Evolutionary conservation across 1,140 invertebrate genomes (phyloP).

Genomic region (Agrypnia vestita): DNA sequence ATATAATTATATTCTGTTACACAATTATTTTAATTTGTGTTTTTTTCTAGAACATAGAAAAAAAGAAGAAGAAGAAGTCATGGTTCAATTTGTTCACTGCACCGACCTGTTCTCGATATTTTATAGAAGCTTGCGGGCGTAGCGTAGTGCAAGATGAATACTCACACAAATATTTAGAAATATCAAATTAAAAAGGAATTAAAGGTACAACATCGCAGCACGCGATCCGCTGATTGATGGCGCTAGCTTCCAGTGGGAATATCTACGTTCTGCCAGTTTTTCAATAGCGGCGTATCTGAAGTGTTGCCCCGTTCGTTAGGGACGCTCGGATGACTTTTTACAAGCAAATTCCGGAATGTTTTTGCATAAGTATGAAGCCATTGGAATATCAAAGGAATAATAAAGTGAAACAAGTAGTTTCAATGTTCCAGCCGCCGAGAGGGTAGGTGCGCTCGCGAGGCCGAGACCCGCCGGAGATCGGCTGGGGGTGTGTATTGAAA

Average conservation of each 20-base stretch:
- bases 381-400: slow-evolving; percentile 61
- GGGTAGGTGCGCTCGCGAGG: background rate
- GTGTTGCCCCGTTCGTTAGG: slow-evolving; percentile 56
- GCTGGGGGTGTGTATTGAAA: too few species aligned
- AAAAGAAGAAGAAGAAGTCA: too few species aligned
- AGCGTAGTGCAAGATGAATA: too few species aligned
- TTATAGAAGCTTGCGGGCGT: too few species aligned
- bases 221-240: background rate
- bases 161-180: too few species aligned
- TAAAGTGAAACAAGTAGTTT: slow-evolving; percentile 60
- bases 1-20: too few species aligned
- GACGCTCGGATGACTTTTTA: slow-evolving; percentile 56
- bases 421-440: background rate
- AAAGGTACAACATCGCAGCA: background rate
- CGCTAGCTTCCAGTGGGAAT: background rate
- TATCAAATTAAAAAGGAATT: too few species aligned
- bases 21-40: too few species aligned
- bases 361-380: slow-evolving; percentile 57
- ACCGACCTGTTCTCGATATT: too few species aligned
- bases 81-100: too few species aligned
- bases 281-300: slow-evolving; percentile 40
- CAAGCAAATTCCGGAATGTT: slow-evolving; percentile 53
- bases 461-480: too few species aligned
- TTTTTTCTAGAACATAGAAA: too few species aligned
- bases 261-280: slow-evolving; percentile 26